phyloP scores from a whole-genome alignment of 2,797 vertebrate species.

The Gouania willdenowi region DNA sequence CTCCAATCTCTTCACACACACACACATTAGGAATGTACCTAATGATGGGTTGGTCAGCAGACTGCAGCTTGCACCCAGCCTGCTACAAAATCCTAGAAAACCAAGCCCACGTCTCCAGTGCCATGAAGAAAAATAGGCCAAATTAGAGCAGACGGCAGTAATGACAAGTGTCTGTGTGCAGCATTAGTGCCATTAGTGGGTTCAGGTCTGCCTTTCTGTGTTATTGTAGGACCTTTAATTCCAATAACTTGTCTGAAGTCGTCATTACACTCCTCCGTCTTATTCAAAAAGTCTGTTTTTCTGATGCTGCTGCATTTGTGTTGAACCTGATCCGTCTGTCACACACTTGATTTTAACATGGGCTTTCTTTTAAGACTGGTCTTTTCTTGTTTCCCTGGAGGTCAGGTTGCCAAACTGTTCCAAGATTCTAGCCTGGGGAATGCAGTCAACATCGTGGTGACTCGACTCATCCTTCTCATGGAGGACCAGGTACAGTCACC shows the following conservation, averaged over 20 bases:
- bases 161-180: conserved; percentile 37
- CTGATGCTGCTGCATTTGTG: no score
- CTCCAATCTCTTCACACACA: conserved; percentile 18
- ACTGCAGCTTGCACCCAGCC: conserved; percentile 35
- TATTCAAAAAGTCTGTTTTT: no score
- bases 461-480: conserved; percentile 93
- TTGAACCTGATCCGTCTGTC: no score
- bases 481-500: conserved; percentile 88
- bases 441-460: conserved; percentile 95
- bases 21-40: conserved; percentile 55
- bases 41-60: conserved; percentile 55
- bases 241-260: background rate
- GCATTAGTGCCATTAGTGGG: conserved; percentile 7
- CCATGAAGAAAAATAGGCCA: conserved; percentile 19
- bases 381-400: conserved; percentile 99
- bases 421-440: conserved; percentile 99
- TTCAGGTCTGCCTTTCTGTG: conserved; percentile 9
- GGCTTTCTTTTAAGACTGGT: conserved; percentile 90
- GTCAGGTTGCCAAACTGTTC: conserved; percentile 99
- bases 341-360: background rate
- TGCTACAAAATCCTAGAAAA: conserved; percentile 16
- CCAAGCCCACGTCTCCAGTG: conserved; percentile 11
- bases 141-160: conserved; percentile 28
- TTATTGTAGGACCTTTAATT: conserved; percentile 10
- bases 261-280: background rate